phyloP scores from a whole-genome alignment of 2,797 vertebrate species.

The Hapalemur alaotrensis region DNA sequence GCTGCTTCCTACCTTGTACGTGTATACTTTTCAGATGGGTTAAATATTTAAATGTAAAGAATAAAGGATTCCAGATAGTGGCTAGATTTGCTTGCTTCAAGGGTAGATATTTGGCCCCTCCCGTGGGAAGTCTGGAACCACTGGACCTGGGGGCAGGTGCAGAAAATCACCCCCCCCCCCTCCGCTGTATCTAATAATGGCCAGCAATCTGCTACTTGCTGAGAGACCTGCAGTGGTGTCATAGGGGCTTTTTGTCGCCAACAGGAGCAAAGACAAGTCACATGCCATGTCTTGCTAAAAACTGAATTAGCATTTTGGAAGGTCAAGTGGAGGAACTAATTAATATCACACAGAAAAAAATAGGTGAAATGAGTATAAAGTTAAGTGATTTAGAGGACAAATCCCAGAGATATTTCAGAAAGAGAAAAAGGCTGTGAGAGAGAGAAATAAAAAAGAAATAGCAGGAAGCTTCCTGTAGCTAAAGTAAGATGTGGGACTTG shows the following conservation, averaged over 20 bases:
- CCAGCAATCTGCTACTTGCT: not conserved
- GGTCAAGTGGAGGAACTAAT: not conserved
- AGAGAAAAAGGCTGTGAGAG: not conserved
- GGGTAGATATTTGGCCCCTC: not conserved
- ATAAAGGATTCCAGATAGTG: not conserved
- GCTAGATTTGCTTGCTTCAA: not conserved
- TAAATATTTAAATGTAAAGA: not conserved
- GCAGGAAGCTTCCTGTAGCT: not conserved
- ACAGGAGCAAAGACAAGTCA: not conserved
- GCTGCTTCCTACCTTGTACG: not conserved
- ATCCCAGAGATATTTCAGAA: not conserved
- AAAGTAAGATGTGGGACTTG: not conserved
- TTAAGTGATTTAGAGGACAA: not conserved
- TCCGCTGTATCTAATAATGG: not conserved
- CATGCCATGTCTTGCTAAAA: not conserved
- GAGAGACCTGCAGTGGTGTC: not conserved
- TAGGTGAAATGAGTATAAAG: not conserved
- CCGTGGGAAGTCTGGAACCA: not conserved
- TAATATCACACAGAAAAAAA: not conserved
- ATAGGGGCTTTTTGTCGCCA: too few relatives aligned
- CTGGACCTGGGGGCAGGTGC: not conserved
- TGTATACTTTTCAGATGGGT: not conserved
- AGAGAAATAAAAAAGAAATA: not conserved
- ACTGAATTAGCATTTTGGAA: not conserved
- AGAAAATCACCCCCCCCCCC: not conserved